Conservation (phyloP, 2,888 invertebrate genomes). For the Junonia oenone region DNA sequence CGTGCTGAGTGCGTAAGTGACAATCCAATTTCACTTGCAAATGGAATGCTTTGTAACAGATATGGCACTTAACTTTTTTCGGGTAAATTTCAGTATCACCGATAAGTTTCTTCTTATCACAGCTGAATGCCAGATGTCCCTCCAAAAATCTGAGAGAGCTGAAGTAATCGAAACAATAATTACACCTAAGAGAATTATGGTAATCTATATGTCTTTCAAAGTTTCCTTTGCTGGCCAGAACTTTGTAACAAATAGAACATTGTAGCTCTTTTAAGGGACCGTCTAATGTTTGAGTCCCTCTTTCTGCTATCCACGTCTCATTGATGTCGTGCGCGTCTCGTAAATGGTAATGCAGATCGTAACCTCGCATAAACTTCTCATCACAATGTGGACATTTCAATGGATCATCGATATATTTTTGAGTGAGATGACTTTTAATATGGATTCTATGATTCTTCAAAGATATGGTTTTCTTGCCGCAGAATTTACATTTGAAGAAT, state of each 20-base stretch:
- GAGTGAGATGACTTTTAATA: constrained; percentile 60
- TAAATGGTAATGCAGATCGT: constrained; percentile 65
- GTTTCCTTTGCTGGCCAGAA: constrained; percentile 69
- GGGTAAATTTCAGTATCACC: constrained; percentile 65
- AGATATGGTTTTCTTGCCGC: constrained; percentile 64
- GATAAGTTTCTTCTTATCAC: constrained; percentile 63
- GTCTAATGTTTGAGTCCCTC: constrained; percentile 43
- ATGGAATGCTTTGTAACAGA: constrained; percentile 73
- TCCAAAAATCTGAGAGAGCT: constrained; percentile 63
- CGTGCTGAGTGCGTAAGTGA: constrained; percentile 64
- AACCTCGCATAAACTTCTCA: constrained; percentile 59
- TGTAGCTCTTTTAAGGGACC: constrained; percentile 67
- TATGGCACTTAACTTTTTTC: constrained; percentile 63
- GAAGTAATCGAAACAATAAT: constrained; percentile 73
- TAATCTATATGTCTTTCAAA: constrained; percentile 72
- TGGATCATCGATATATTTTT: constrained; percentile 62
- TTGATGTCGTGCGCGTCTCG: constrained; percentile 57
- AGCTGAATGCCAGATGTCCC: constrained; percentile 65
- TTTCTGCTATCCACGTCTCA: constrained; percentile 69
- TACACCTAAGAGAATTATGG: constrained; percentile 70
- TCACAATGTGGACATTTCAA: constrained; percentile 64
- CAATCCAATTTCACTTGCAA: constrained; percentile 72
- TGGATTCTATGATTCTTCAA: constrained; percentile 61
- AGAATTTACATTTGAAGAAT: constrained; percentile 71
- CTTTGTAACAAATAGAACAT: constrained; percentile 68